Evolutionary conservation across 2,888 invertebrate species (phyloP).

Genomic region (Drosophila algonquin): DNA sequence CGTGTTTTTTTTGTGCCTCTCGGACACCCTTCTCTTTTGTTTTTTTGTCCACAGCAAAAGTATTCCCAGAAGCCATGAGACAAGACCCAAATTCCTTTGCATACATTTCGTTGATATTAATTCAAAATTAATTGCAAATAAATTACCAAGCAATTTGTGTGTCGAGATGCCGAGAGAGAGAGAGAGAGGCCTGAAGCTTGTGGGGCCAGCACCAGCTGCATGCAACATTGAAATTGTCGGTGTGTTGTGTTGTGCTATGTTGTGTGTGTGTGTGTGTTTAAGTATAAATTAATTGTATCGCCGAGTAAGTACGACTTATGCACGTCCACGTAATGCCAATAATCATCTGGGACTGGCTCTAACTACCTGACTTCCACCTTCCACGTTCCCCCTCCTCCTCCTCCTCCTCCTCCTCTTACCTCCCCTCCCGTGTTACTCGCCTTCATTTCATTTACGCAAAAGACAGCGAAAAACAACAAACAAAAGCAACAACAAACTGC

Average conservation of each 20-base stretch:
- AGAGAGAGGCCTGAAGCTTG: slow-evolving; percentile 22
- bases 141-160: slow-evolving; percentile 77
- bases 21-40: neutral
- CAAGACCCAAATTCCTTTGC: slow-evolving; percentile 69
- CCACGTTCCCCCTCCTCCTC: slow-evolving; percentile 25
- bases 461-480: slow-evolving; percentile 14
- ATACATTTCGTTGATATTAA: slow-evolving; percentile 69
- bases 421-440: slow-evolving; percentile 32
- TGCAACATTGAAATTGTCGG: slow-evolving; percentile 73
- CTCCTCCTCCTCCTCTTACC: slow-evolving; percentile 14
- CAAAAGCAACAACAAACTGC: slow-evolving; percentile 16
- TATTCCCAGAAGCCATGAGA: slow-evolving; percentile 19
- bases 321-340: slow-evolving; percentile 74
- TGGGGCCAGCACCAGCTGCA: slow-evolving; percentile 72
- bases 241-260: slow-evolving; percentile 30
- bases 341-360: slow-evolving; percentile 57
- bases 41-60: neutral
- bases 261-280: slow-evolving; percentile 50
- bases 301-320: slow-evolving; percentile 71
- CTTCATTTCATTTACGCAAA: slow-evolving; percentile 59
- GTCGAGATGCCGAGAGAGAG: slow-evolving; percentile 49
- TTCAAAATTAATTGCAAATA: slow-evolving; percentile 80
- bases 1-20: neutral
- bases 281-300: slow-evolving; percentile 78
- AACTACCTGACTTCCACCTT: slow-evolving; percentile 20